These are phyloP conservation scores for Terebella lapidaria DNA, from an alignment of 2,888 invertebrate genomes.

Conservation along the genomic window DNA sequence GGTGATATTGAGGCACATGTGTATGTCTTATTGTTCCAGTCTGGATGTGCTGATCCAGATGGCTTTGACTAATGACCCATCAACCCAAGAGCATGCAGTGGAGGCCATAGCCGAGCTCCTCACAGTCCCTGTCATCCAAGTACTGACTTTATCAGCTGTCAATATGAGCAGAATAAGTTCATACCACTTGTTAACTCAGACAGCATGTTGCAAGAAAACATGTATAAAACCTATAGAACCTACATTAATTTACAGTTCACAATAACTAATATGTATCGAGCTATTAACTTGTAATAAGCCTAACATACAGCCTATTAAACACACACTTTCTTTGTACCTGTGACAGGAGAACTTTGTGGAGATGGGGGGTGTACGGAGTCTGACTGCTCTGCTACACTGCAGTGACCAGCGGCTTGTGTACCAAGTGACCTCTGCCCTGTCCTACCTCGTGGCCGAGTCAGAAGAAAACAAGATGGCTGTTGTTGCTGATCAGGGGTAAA, in stretches of 20 bases:
- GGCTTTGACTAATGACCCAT: conserved; percentile 37
- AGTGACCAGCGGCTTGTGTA: conserved; percentile 36
- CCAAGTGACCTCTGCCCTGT: conserved; percentile 40
- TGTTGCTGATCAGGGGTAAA: conserved; percentile 44
- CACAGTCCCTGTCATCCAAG: conserved; percentile 47
- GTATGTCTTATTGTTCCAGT: conserved; percentile 22
- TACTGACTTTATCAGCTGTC: too few species aligned
- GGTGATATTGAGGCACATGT: too few species aligned
- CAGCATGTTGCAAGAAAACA: too few species aligned
- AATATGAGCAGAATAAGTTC: too few species aligned
- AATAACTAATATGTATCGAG: too few species aligned
- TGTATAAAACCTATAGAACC: too few species aligned
- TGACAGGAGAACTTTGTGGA: conserved; percentile 44
- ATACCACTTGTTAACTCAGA: too few species aligned
- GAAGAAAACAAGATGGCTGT: conserved; percentile 40
- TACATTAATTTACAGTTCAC: too few species aligned
- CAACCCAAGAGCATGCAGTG: conserved; percentile 46
- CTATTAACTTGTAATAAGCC: too few species aligned
- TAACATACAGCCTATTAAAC: too few species aligned
- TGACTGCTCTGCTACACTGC: conserved; percentile 41
- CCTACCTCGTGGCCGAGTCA: conserved; percentile 42
- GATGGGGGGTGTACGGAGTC: conserved; percentile 39
- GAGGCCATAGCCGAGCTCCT: conserved; percentile 47
- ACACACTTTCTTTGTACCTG: background rate
- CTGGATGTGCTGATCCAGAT: conserved; percentile 39